Evolutionary conservation across 2,113 vertebrate species (phyloP), one percentile per base, ranked within the genome.

Genomic region (Talpa occidentalis): DNA sequence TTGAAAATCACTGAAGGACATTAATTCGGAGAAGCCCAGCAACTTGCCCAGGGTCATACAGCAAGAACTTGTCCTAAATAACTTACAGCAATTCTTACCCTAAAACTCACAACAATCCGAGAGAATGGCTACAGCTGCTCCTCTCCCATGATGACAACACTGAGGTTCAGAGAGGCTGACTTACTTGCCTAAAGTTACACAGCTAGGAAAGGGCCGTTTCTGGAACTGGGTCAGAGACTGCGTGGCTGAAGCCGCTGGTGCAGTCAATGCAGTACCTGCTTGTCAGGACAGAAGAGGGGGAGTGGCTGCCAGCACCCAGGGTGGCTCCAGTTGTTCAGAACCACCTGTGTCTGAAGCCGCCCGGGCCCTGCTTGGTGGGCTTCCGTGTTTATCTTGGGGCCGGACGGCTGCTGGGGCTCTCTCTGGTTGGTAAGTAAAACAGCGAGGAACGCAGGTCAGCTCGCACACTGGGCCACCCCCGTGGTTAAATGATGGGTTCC

Each of bases 301-400:
- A 12, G 32, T 24, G 10, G 62, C 15, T 12, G 56, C 40, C 62
- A 28, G 14, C 60, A 54, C 17, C 26, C 44, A 40, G 30, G 3
- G 12, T 52, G 70, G 24, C 32, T 19, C 28, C 28, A 37, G 4
- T 17, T 59, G 76, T 19, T 30, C 19, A 24, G n/a, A 44, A 87
- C 17, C 42, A 26, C 62, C 42, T n/a, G 26, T 42, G 52, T 66
- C 72, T 56, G 10, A 72, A 66, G 73, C 24, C 9, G 2, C 32
- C 30, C 11, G 6, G 19, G 24, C 6, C 15, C 19, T 15, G 16
- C 7, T 0, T 1, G 19, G 44, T 1, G 10, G 32, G 35, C 52
- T 72, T 35, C 17, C 8, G 0, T 3, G 12, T 6, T 47, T 16
- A 54, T 24, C 32, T 19, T 3, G 9, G 14, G 5, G 44, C 79